Conservation (phyloP, 2,888 invertebrate genomes). For the Dasypogon diadema region DNA sequence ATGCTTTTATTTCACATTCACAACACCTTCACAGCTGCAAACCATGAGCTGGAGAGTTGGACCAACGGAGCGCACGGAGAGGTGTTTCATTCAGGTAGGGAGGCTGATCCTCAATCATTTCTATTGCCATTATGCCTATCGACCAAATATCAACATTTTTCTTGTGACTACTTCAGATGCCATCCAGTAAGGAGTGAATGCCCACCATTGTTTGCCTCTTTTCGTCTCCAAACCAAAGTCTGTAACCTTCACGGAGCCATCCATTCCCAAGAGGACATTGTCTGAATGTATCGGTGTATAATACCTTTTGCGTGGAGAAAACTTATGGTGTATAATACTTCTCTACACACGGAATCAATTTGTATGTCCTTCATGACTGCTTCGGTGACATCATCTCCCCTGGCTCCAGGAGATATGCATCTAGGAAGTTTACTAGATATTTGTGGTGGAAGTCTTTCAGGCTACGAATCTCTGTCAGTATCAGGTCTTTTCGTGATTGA, state of each 20-base stretch:
- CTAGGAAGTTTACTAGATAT: conserved; percentile 95
- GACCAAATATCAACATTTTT: conserved; percentile 96
- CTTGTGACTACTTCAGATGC: conserved; percentile 92
- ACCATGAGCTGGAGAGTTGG: no score
- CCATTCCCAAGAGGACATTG: conserved; percentile 93
- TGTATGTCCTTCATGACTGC: conserved; percentile 97
- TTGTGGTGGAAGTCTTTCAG: conserved; percentile 92
- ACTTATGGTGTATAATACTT: conserved; percentile 87
- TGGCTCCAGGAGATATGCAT: conserved; percentile 90
- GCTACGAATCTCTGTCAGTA: conserved; percentile 94
- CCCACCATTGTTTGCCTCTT: conserved; percentile 98
- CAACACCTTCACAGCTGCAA: no score
- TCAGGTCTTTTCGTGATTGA: conserved; percentile 95
- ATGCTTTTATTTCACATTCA: no score
- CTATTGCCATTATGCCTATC: conserved; percentile 96
- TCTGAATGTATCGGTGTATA: conserved; percentile 98
- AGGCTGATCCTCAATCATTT: conserved; percentile 95
- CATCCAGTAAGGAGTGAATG: conserved; percentile 99
- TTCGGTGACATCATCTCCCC: conserved; percentile 96
- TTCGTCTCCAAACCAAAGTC: conserved; percentile 98
- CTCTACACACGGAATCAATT: conserved; percentile 94
- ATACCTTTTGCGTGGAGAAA: conserved; percentile 92
- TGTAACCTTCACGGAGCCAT: conserved; percentile 91
- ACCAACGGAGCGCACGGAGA: conserved; percentile 88
- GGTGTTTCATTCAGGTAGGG: conserved; percentile 97